Percentiles rank a stretch among this genome's conserved stretches.
These are phyloP conservation scores for Cyclina sinensis DNA, from an alignment of 1,140 invertebrate species.

Conservation along the genomic window DNA sequence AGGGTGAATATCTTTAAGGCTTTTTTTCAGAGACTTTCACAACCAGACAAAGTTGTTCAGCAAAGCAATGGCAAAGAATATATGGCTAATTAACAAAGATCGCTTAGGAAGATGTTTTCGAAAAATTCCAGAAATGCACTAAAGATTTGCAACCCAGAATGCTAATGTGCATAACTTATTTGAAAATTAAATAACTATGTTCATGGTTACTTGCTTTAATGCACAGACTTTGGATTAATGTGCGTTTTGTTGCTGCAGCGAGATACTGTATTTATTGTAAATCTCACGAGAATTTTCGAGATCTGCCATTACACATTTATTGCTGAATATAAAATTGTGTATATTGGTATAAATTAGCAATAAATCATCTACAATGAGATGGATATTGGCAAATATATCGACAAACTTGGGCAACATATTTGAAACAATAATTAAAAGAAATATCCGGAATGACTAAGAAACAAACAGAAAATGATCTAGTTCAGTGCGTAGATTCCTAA, in stretches of 20 bases:
- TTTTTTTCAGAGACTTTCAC: too few relatives aligned
- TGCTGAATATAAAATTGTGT: constrained; percentile 30
- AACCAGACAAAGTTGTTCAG: too few relatives aligned
- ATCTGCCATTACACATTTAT: constrained; percentile 22
- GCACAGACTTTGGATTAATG: not conserved
- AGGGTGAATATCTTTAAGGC: too few relatives aligned
- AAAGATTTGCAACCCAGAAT: not conserved
- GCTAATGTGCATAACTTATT: not conserved
- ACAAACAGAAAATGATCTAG: not conserved
- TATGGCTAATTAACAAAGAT: too few relatives aligned
- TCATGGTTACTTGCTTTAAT: not conserved
- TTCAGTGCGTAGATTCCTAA: too few relatives aligned
- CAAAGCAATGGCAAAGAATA: too few relatives aligned
- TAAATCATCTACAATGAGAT: constrained; percentile 18
- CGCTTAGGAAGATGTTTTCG: too few relatives aligned
- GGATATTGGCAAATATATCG: constrained; percentile 26
- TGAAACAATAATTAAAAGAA: not conserved
- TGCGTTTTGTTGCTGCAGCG: not conserved
- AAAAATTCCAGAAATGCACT: constrained; percentile 9
- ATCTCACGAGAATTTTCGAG: constrained; percentile 32
- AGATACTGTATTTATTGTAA: constrained; percentile 28
- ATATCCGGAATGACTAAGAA: not conserved
- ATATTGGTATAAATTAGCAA: constrained; percentile 20
- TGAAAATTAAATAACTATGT: not conserved
- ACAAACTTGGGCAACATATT: not conserved